Base-by-base conservation (phyloP, 2,888 invertebrate species). In the Polydrusus pterygomalis region DNA sequence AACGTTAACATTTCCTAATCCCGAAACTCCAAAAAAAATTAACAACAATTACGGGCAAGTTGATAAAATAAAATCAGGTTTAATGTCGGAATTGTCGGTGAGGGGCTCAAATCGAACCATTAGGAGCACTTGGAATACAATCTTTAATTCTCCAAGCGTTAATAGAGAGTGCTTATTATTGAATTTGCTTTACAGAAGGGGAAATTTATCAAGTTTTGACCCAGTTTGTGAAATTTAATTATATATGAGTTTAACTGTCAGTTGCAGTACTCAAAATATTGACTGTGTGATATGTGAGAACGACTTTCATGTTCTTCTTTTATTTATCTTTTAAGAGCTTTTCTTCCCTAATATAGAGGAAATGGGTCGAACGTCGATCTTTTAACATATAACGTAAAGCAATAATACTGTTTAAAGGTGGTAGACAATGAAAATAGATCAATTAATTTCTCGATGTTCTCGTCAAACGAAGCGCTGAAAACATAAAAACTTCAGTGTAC, bases 141-240 rank as follows among this genome's bases (percentile, higher is more conserved):
- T 60, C 38, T 60, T 60, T 60, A 60, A 60, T 60, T 60, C 58
- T 10, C 10, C 8, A 15, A 18, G 38, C 58, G 58, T 60, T 38
- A 60, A 17, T 17, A 60, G 58, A 60, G 58, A 38, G 58, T 60
- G 58, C 38, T 60, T 60, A 60, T 60, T 60, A 60, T 60, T 60
- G 40, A 60, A 60, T 60, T 60, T 17, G 15, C 38, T 60, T 60
- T 18, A 17, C 9, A 38, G 58, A 10, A 38, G 17, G 34, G n/a
- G 30, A 20, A 10, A 30, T 54, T 54, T 54, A 54, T 54, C 30
- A n/a, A 30, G 30, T 54, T 54, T 54, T 11, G n/a, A 54, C 54
- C 54, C 25, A n/a, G 1, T 25, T 54, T n/a, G 54, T 1, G 13
- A 11, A 11, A 54, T 54, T 54, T 30, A 30, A 54, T 54, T 54